Evolutionary conservation across 2,888 invertebrate genomes (phyloP).

Genomic region (Drosophila picticornis): DNA sequence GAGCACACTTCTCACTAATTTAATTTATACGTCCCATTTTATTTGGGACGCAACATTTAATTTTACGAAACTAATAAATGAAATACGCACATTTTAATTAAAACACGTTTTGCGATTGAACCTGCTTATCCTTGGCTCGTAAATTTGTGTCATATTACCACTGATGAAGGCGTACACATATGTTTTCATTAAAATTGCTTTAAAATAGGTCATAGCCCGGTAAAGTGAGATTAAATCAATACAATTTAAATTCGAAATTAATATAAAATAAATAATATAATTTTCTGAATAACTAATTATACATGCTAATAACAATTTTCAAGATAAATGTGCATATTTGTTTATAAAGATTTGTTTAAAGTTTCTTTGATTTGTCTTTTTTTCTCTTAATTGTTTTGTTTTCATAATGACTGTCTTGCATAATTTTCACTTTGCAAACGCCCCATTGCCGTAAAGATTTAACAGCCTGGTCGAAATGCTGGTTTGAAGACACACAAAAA

Average conservation of each 20-base stretch:
- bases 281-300: neutral
- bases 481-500: constrained; percentile 14
- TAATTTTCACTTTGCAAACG: constrained; percentile 26
- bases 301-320: too few relatives aligned
- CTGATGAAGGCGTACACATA: neutral
- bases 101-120: constrained; percentile 37
- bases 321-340: neutral
- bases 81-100: constrained; percentile 52
- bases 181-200: constrained; percentile 52
- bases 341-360: neutral
- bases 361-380: neutral
- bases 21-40: constrained; percentile 55
- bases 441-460: constrained; percentile 27
- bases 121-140: constrained; percentile 7
- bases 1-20: constrained; percentile 62
- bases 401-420: neutral
- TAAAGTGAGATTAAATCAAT: neutral
- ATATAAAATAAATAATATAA: neutral
- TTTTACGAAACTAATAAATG: constrained; percentile 48
- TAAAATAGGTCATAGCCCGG: constrained; percentile 43
- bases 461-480: constrained; percentile 23
- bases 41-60: constrained; percentile 25
- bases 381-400: constrained; percentile 13
- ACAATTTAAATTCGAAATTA: neutral
- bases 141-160: constrained; percentile 1